Conservation (phyloP, 2,113 vertebrate genomes). For the Gnathonemus echidnorhynchus region DNA sequence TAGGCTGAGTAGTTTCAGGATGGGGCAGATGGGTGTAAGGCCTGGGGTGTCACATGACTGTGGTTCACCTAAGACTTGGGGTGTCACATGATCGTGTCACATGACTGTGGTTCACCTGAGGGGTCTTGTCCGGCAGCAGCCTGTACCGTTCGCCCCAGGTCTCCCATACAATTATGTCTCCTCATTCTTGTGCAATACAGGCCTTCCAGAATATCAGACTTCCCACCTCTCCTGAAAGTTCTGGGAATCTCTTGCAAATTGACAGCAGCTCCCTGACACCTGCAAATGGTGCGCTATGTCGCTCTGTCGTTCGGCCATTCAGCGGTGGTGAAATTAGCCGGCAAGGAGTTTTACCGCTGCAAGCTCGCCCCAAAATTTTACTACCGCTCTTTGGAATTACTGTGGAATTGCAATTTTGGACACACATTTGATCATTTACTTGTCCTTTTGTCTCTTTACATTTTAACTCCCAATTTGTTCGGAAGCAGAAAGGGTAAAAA, state of each 20-base stretch:
- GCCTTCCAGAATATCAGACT: neutral
- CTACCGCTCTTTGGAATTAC: too few relatives aligned
- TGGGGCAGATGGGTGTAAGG: neutral
- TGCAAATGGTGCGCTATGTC: too few relatives aligned
- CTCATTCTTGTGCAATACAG: neutral
- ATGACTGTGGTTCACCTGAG: neutral
- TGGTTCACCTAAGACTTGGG: neutral
- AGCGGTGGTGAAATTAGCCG: too few relatives aligned
- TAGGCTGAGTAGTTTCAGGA: neutral
- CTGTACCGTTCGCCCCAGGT: neutral
- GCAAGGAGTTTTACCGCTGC: too few relatives aligned
- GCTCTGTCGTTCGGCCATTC: too few relatives aligned
- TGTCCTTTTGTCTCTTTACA: neutral
- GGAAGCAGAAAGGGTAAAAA: neutral
- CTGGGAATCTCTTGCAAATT: too few relatives aligned
- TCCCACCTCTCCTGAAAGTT: too few relatives aligned
- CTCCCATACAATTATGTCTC: neutral
- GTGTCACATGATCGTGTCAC: neutral
- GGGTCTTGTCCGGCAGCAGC: neutral
- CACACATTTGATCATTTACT: neutral
- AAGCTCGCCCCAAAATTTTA: too few relatives aligned
- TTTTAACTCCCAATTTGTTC: neutral
- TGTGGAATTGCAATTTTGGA: neutral
- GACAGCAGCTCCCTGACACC: too few relatives aligned
- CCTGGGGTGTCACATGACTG: neutral